Evolutionary conservation across 2,797 vertebrate genomes (phyloP).

Genomic region (Acrossocheilus wenchowensis): DNA sequence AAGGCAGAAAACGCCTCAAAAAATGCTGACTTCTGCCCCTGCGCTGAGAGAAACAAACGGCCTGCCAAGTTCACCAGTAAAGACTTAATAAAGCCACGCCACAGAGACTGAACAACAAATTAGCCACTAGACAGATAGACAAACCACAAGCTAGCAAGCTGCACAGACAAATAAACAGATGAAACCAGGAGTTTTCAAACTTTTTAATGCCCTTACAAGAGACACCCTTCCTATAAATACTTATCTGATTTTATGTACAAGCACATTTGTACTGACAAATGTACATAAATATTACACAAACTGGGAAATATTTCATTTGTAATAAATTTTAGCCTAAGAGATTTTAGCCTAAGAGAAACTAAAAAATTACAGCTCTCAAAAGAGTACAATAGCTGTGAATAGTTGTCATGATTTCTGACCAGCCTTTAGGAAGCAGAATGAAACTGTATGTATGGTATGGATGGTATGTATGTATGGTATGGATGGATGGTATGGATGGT

Average conservation of each 20-base stretch:
- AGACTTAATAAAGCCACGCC: conserved; percentile 29
- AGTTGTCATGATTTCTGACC: too few relatives aligned
- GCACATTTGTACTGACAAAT: neutral
- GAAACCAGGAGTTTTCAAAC: neutral
- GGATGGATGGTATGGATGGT: too few relatives aligned
- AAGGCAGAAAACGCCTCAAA: neutral
- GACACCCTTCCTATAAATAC: too few relatives aligned
- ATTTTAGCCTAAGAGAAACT: neutral
- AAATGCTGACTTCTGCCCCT: conserved; percentile 34
- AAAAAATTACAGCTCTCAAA: neutral
- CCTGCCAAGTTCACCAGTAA: conserved; percentile 24
- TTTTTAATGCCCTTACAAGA: neutral
- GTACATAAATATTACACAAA: neutral
- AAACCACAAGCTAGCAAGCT: neutral
- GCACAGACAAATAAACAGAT: neutral
- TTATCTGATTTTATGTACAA: neutral
- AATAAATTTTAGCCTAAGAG: neutral
- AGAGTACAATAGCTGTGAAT: neutral
- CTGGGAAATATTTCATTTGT: neutral
- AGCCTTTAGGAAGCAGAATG: neutral
- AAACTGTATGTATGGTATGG: too few relatives aligned
- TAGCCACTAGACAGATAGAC: neutral
- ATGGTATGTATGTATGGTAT: too few relatives aligned
- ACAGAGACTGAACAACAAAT: neutral
- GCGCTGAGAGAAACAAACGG: conserved; percentile 20